These are phyloP conservation scores for Melanophora roralis DNA, from an alignment of 2,888 invertebrate genomes.

Conservation along the genomic window DNA sequence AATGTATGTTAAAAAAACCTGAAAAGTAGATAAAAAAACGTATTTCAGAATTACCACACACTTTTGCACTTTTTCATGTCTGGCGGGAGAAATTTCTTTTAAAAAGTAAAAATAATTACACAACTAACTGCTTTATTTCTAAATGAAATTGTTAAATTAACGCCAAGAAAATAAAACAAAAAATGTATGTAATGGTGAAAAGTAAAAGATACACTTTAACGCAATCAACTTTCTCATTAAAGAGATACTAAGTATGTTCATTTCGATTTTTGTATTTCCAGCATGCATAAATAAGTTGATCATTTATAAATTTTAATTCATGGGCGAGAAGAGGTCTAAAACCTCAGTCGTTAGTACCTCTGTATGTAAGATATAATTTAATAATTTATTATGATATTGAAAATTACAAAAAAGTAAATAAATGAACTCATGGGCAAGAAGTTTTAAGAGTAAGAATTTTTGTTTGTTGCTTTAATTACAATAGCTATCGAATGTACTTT, in stretches of 20 bases:
- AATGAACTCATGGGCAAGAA: no score
- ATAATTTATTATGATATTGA: no score
- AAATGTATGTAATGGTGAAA: not conserved
- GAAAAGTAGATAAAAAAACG: not conserved
- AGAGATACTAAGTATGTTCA: not conserved
- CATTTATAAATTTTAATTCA: not conserved
- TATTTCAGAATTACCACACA: constrained; percentile 6
- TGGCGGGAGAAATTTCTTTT: constrained; percentile 7
- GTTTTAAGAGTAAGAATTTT: no score
- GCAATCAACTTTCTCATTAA: constrained; percentile 45
- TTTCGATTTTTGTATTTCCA: not conserved
- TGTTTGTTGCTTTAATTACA: no score
- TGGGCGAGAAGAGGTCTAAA: no score
- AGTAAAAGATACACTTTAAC: not conserved
- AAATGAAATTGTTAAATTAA: constrained; percentile 23
- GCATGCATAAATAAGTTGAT: not conserved
- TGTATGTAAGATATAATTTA: no score
- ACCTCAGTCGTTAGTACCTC: no score
- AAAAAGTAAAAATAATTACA: constrained; percentile 28
- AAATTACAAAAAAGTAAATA: no score
- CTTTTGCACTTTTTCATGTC: not conserved
- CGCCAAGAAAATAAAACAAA: not conserved
- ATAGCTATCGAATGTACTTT: no score
- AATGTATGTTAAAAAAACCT: not conserved
- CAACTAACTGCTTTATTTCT: constrained; percentile 21